phyloP scores from a whole-genome alignment of 2,888 invertebrate genomes.

The Eupithecia abbreviata region DNA sequence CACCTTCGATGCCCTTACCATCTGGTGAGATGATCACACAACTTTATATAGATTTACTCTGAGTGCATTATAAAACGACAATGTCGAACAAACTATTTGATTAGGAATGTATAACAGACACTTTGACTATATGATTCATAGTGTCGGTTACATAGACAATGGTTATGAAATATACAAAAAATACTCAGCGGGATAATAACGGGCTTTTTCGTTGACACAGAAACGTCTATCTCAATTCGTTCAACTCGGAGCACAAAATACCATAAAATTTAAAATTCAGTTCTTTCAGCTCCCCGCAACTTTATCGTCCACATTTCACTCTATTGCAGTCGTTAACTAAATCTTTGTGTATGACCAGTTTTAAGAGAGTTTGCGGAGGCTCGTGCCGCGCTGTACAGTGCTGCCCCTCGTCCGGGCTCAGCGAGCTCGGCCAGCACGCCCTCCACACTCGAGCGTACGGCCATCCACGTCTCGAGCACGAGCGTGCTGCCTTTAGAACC shows the following conservation, averaged over 20 bases:
- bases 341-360: constrained; percentile 54
- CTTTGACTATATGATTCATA: not conserved
- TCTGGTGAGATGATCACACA: constrained; percentile 61
- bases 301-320: not conserved
- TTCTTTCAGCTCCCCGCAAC: not conserved
- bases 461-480: constrained; percentile 77
- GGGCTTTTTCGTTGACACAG: not conserved
- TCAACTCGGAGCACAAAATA: not conserved
- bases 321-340: not conserved
- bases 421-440: constrained; percentile 85
- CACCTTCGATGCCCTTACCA: constrained; percentile 79
- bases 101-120: not conserved
- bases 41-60: not conserved
- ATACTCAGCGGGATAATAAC: not conserved
- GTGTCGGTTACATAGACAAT: too few relatives aligned
- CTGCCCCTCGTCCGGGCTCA: constrained; percentile 74
- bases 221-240: not conserved
- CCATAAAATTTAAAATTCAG: not conserved
- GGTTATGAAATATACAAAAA: not conserved
- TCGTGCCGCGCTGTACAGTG: constrained; percentile 69
- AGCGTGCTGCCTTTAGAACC: constrained; percentile 60
- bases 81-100: too few relatives aligned
- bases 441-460: constrained; percentile 83
- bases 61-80: not conserved
- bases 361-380: constrained; percentile 79